Evolutionary conservation across 2,888 invertebrate species (phyloP).

Genomic region (Zeuzera pyrina): DNA sequence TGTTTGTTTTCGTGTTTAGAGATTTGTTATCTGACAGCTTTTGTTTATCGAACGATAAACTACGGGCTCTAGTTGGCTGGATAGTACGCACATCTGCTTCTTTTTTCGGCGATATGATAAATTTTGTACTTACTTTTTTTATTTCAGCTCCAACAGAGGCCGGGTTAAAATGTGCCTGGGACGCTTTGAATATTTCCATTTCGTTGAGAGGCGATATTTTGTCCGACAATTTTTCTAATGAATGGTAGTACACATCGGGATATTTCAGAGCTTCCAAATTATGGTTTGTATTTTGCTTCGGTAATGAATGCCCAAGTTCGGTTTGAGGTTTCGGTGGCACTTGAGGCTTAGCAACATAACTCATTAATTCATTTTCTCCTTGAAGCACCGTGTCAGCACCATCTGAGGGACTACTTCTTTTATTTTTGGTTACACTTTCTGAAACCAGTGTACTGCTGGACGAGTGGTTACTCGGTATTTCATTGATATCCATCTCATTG

Average conservation of each 20-base stretch:
- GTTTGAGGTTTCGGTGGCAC: constrained; percentile 28
- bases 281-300: constrained; percentile 12
- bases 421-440: constrained; percentile 28
- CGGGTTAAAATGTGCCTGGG: constrained; percentile 38
- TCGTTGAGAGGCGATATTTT: constrained; percentile 42
- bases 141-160: constrained; percentile 63
- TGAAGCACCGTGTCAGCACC: not conserved
- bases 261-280: constrained; percentile 25
- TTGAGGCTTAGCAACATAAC: constrained; percentile 32
- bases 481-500: constrained; percentile 11
- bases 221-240: constrained; percentile 47
- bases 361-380: not conserved
- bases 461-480: constrained; percentile 41
- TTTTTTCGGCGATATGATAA: constrained; percentile 62
- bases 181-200: constrained; percentile 46
- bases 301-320: constrained; percentile 23
- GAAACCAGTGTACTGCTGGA: constrained; percentile 59
- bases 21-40: not conserved
- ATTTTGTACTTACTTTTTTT: constrained; percentile 58
- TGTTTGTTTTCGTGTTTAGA: constrained; percentile 5
- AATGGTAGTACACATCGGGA: constrained; percentile 60
- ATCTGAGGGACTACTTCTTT: not conserved
- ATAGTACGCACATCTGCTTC: constrained; percentile 61
- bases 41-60: constrained; percentile 45
- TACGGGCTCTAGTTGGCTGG: constrained; percentile 56